Evolutionary conservation across 2,797 vertebrate species (phyloP).

Genomic region (Eidolon dupreanum): DNA sequence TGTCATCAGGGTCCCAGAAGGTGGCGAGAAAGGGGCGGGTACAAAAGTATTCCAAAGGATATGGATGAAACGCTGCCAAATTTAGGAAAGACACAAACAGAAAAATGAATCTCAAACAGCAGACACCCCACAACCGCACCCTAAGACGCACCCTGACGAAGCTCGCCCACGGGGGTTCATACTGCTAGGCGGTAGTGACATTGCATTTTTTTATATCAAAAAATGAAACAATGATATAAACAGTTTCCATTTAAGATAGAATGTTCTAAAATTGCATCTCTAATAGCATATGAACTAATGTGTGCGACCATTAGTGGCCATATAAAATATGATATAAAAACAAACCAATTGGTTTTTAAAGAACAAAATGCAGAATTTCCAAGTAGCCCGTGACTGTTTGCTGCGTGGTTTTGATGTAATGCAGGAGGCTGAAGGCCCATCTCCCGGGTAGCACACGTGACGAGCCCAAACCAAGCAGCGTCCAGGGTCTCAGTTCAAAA

Average conservation of each 20-base stretch:
- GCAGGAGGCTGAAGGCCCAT: not conserved
- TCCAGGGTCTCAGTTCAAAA: not conserved
- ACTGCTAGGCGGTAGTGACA: not conserved
- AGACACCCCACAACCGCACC: not conserved
- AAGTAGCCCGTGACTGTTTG: not conserved
- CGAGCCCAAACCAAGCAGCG: not conserved
- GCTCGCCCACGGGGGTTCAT: fast-evolving
- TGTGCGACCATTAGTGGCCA: not conserved
- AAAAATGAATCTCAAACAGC: not conserved
- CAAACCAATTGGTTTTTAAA: not conserved
- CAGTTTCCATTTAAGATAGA: not conserved
- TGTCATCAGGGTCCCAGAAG: not conserved
- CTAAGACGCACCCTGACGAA: too few relatives aligned
- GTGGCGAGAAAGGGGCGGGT: not conserved
- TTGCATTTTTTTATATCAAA: not conserved
- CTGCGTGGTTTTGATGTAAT: too few relatives aligned
- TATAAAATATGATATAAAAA: not conserved
- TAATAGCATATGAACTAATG: not conserved
- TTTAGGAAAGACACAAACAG: not conserved
- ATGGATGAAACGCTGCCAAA: not conserved
- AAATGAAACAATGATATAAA: not conserved
- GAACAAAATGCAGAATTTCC: not conserved
- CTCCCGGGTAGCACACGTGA: not conserved
- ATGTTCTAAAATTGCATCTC: not conserved
- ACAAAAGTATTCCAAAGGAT: not conserved